Base-by-base conservation (phyloP, 2,888 invertebrate genomes). In the Disparrhopalites patrizii region DNA sequence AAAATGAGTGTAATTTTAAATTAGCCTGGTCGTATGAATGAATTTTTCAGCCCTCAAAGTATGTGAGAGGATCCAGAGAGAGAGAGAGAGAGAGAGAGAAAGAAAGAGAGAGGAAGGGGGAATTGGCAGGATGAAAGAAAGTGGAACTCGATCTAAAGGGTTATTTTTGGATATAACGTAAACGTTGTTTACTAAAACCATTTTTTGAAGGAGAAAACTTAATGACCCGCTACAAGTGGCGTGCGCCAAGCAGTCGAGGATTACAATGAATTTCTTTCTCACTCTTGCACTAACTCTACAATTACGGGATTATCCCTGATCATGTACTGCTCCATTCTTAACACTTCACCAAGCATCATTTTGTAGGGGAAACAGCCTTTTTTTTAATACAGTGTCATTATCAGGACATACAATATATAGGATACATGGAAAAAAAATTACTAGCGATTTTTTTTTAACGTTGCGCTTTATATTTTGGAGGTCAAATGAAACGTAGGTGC, bases 221-320 rank as follows among this genome's bases (percentile, higher is more conserved):
- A 64, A 64, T 64, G 64, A 57, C 31, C 64, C 64, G 31, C 43
- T 56, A 64, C 56, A 64, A 64, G 57, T 64, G 51, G 51, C 33
- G 61, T 61, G 61, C 51, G 51, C 61, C 51, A 38, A 36, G 38
- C 56, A 56, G 54, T 54, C 54, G 54, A 54, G 54, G 20, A 54
- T 54, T 13, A 54, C 30, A 31, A 54, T 54, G 54, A 54, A 54
- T 30, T 18, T 36, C n/a, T n/a, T n/a, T n/a, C n/a, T n/a, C 7
- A 47, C 23, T 23, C 23, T 8, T n/a, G n/a, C n/a, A 23, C 23
- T 23, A 7, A 3, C 23, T 47, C 3, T 23, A 8, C 47, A 20
- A 47, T 23, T 47, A 47, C 18, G 20, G 23, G 25, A 47, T 47
- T 47, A 47, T 8, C 23, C 23, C 18, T 47, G 47, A 47, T 47